Evolutionary conservation across 1,140 invertebrate species (phyloP).

Genomic region (Drosophila equinoxialis): DNA sequence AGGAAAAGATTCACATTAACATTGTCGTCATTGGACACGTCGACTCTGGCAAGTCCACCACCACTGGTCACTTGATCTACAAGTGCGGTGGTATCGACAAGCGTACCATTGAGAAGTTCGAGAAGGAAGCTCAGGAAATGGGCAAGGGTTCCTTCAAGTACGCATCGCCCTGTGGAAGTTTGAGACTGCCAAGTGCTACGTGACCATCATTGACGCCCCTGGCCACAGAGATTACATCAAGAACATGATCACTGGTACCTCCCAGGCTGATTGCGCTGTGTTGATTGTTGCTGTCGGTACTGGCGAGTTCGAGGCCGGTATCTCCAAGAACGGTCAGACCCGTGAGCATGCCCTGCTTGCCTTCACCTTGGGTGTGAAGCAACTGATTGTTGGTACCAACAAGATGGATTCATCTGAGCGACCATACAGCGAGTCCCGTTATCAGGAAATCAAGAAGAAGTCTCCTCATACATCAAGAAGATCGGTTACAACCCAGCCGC

Average conservation of each 20-base stretch:
- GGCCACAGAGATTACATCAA: conserved; percentile 99
- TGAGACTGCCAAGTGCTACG: conserved; percentile 95
- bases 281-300: conserved; percentile 96
- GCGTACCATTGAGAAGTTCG: conserved; percentile 99
- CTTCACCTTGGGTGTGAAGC: conserved; percentile 97
- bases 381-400: conserved; percentile 97
- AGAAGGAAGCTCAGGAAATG: conserved; percentile 99
- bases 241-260: conserved; percentile 99
- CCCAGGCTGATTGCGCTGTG: conserved; percentile 96
- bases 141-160: conserved; percentile 98
- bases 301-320: conserved; percentile 97
- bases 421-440: conserved; percentile 92
- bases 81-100: conserved; percentile 99
- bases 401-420: conserved; percentile 98
- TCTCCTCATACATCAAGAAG: conserved; percentile 96
- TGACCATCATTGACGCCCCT: conserved; percentile 98
- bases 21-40: conserved; percentile 99
- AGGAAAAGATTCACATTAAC: conserved; percentile 99
- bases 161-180: conserved; percentile 97
- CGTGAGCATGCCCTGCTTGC: conserved; percentile 96
- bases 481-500: conserved; percentile 96
- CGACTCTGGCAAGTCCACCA: conserved; percentile 99
- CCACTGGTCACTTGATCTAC: conserved; percentile 99
- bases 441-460: conserved; percentile 96
- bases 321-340: conserved; percentile 97